These are phyloP conservation scores for Charadrius vociferus DNA, from an alignment of 2,113 vertebrate genomes.

Conservation along the genomic window DNA sequence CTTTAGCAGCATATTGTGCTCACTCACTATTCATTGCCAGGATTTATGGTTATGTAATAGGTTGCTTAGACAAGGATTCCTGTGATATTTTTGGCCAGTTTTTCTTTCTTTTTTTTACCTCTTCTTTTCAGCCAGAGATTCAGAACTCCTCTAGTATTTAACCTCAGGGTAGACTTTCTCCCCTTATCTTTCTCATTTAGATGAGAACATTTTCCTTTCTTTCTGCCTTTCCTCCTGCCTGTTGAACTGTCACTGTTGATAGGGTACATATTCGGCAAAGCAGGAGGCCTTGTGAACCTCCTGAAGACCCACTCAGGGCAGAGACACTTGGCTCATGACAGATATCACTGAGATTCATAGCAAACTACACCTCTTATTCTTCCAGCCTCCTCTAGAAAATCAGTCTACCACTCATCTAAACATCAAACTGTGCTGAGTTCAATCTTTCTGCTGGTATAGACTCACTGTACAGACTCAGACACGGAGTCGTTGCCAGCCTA, in stretches of 20 bases:
- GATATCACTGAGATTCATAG: background rate
- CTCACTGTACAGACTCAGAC: background rate
- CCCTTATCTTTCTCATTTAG: background rate
- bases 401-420: background rate
- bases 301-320: background rate
- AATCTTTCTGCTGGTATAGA: background rate
- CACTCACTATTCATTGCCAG: background rate
- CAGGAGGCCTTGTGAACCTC: background rate
- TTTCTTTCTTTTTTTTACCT: background rate
- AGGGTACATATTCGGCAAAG: background rate
- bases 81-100: background rate
- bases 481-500: background rate
- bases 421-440: background rate
- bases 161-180: background rate
- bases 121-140: background rate
- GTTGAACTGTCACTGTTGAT: background rate
- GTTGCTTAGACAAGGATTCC: slow-evolving; percentile 26
- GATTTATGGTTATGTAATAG: slow-evolving; percentile 12
- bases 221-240: background rate
- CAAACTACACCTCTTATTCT: background rate
- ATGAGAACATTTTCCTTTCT: background rate
- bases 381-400: background rate
- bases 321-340: background rate
- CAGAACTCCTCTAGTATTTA: background rate
- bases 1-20: background rate